phyloP scores from a whole-genome alignment of 2,888 invertebrate species.

The Ormyrus thymus region DNA sequence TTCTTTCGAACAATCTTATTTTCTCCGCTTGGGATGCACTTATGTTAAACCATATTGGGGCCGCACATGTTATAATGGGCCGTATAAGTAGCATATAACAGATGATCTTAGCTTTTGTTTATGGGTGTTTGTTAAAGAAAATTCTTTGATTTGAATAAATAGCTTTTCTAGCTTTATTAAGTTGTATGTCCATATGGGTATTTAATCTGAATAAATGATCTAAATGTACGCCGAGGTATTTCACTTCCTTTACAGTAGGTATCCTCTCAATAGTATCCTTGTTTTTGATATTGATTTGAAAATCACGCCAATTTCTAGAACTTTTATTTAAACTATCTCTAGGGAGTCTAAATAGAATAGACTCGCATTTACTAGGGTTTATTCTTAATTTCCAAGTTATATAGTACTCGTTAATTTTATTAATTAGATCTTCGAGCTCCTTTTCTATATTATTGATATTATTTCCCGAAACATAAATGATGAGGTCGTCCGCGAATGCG shows the following conservation, averaged over 20 bases:
- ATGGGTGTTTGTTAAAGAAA: conserved; percentile 4
- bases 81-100: conserved; percentile 26
- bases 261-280: neutral
- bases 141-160: neutral
- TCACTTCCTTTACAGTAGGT: neutral
- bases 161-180: conserved; percentile 5
- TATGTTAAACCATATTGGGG: conserved; percentile 24
- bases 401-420: conserved; percentile 5
- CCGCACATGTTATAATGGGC: conserved; percentile 17
- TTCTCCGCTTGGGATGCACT: neutral
- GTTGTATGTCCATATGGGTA: conserved; percentile 6
- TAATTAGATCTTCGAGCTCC: neutral
- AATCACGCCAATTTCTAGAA: no score
- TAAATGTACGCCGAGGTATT: conserved; percentile 15
- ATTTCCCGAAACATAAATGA: no score
- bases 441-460: no score
- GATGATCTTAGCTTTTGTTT: conserved; percentile 4
- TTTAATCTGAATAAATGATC: conserved; percentile 14
- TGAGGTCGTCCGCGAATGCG: conserved; percentile 29
- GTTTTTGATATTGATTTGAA: neutral
- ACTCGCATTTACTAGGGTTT: conserved; percentile 34
- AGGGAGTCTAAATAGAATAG: conserved; percentile 23
- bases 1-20: conserved; percentile 6
- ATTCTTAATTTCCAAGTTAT: conserved; percentile 17
- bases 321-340: no score